A percentile compares a stretch with the other conserved stretches of the same genome.
Conservation (phyloP, 92 coral and sea anemone genomes). For the Blastomussa wellsi region DNA sequence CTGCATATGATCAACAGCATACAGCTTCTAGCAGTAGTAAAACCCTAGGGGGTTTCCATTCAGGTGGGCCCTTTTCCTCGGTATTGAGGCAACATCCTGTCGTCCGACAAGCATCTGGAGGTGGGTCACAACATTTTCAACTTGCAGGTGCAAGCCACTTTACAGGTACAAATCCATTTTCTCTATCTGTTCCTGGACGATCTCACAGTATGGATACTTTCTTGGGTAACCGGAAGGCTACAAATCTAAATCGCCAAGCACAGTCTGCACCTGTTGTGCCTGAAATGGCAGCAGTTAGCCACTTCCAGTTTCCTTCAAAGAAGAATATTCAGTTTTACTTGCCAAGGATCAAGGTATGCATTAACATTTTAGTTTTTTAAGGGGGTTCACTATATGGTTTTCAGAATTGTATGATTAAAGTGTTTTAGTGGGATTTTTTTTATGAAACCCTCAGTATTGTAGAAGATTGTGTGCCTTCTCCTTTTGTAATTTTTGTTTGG, state of each 20-base stretch:
- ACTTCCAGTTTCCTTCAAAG: constrained; percentile 52
- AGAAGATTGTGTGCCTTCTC: no score
- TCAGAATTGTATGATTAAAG: no score
- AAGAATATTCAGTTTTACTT: constrained; percentile 62
- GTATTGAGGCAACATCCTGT: neutral
- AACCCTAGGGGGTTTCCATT: neutral
- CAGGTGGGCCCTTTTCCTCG: constrained; percentile 20
- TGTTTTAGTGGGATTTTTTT: no score
- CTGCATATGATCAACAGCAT: neutral
- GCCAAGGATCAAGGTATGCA: constrained; percentile 64
- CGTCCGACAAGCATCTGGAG: neutral
- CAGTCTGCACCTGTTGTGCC: constrained; percentile 69
- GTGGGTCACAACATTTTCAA: constrained; percentile 23
- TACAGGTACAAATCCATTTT: constrained; percentile 31
- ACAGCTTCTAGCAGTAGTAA: neutral
- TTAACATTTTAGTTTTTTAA: neutral
- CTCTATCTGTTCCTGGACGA: constrained; percentile 22
- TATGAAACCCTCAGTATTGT: no score
- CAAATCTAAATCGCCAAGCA: constrained; percentile 16
- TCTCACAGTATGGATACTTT: constrained; percentile 37
- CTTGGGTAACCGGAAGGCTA: neutral
- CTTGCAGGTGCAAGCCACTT: constrained; percentile 34
- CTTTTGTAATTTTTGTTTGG: no score
- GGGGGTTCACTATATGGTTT: neutral
- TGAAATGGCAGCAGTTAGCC: constrained; percentile 15